phyloP scores from a whole-genome alignment of 2,888 invertebrate species.

The Trachelus tabidus region DNA sequence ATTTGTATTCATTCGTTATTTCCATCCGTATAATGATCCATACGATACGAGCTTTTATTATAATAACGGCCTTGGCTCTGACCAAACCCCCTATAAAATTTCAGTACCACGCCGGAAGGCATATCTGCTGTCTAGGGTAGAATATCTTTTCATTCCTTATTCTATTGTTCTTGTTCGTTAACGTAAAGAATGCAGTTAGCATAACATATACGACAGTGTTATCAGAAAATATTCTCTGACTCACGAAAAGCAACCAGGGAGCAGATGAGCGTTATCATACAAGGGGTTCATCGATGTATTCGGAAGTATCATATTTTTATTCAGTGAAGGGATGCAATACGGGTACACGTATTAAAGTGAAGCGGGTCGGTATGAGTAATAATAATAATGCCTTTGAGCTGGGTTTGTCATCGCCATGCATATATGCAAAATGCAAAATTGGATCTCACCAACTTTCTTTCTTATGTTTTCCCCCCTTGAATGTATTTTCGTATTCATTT shows the following conservation, averaged over 20 bases:
- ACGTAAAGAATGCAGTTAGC: not conserved
- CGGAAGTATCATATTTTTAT: too few species aligned
- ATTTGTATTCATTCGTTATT: too few species aligned
- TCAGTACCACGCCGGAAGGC: not conserved
- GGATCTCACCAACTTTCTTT: constrained; percentile 34
- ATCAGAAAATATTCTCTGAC: not conserved
- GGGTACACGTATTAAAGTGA: not conserved
- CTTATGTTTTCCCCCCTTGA: constrained; percentile 25
- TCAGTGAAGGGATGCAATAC: not conserved
- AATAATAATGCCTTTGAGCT: constrained; percentile 13
- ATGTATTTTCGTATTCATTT: constrained; percentile 11
- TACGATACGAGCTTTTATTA: too few species aligned
- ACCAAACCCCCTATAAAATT: not conserved
- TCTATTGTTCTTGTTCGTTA: not conserved
- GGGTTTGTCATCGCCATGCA: constrained; percentile 36
- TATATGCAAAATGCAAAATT: constrained; percentile 53
- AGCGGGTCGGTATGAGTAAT: too few species aligned
- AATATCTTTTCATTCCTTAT: not conserved
- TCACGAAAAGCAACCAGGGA: not conserved
- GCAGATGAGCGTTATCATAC: not conserved
- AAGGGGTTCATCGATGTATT: too few species aligned
- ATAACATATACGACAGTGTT: not conserved
- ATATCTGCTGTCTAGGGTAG: not conserved
- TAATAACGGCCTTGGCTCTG: too few species aligned
- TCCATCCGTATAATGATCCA: too few species aligned